These are phyloP conservation scores for Azorinus chamasolen DNA, from an alignment of 2,888 invertebrate species.

Conservation along the genomic window DNA sequence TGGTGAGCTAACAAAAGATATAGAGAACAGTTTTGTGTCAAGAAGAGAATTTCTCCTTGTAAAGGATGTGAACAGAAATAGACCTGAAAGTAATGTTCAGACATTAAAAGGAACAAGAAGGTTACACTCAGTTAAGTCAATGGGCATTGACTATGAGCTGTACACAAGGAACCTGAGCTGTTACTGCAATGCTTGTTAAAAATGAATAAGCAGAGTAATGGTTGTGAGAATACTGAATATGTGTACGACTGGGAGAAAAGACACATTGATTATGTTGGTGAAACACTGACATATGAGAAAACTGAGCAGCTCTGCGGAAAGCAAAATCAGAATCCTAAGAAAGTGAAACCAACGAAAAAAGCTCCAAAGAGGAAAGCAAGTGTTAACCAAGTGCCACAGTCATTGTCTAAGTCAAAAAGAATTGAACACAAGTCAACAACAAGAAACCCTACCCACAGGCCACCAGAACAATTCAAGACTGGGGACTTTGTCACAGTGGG, in stretches of 20 bases:
- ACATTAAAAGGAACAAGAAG: conserved; percentile 32
- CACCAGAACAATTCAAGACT: conserved; percentile 8
- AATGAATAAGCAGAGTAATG: background rate
- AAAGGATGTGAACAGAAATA: conserved; percentile 18
- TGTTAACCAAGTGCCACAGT: no score
- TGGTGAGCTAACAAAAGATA: no score
- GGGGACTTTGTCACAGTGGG: conserved; percentile 41
- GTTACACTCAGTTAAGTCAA: conserved; percentile 29
- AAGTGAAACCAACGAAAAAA: conserved; percentile 15
- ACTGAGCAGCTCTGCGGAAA: conserved; percentile 5
- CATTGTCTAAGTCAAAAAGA: conserved; percentile 16
- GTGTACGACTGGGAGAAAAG: conserved; percentile 17
- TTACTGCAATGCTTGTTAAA: conserved; percentile 18
- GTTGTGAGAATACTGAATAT: conserved; percentile 19
- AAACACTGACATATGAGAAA: conserved; percentile 13
- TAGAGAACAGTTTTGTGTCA: conserved; percentile 17
- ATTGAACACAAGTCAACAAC: conserved; percentile 14
- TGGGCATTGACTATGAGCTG: conserved; percentile 22
- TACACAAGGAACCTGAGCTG: conserved; percentile 23
- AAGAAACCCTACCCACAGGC: conserved; percentile 6
- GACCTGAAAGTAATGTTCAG: conserved; percentile 26
- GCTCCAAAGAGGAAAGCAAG: background rate
- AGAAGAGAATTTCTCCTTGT: conserved; percentile 44
- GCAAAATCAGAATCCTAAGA: conserved; percentile 5
- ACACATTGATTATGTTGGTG: conserved; percentile 8